Evolutionary conservation across 2,113 vertebrate species (phyloP).

Genomic region (Fregata magnificens): DNA sequence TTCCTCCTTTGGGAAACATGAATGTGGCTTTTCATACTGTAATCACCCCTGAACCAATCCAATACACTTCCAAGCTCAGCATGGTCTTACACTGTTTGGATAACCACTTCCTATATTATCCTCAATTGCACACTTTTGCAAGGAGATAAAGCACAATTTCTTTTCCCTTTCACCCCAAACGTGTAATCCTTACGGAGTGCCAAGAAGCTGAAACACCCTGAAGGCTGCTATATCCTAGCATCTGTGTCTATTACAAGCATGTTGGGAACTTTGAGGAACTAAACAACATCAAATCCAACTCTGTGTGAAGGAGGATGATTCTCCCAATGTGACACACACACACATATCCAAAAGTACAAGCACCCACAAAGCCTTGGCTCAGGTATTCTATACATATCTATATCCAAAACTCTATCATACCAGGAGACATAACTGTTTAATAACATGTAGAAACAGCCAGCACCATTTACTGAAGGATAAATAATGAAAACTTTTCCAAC

Average conservation of each 20-base stretch:
- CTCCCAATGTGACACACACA: background rate
- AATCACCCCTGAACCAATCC: background rate
- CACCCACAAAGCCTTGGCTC: background rate
- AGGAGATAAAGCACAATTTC: background rate
- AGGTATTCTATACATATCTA: background rate
- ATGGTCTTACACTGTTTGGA: background rate
- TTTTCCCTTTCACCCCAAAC: background rate
- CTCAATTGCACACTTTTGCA: background rate
- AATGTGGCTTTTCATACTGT: background rate
- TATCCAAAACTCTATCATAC: background rate
- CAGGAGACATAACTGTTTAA: background rate
- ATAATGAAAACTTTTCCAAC: background rate
- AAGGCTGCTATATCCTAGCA: background rate
- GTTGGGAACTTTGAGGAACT: background rate
- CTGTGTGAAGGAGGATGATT: background rate
- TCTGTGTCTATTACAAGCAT: background rate
- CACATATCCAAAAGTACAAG: background rate
- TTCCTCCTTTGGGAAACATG: background rate
- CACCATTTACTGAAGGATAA: background rate
- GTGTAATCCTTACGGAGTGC: background rate
- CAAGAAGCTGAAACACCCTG: background rate
- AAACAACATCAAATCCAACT: background rate
- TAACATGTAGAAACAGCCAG: background rate
- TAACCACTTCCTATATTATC: background rate
- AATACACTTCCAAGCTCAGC: background rate